phyloP scores from a whole-genome alignment of 2,888 invertebrate species.

The Busseola fusca region DNA sequence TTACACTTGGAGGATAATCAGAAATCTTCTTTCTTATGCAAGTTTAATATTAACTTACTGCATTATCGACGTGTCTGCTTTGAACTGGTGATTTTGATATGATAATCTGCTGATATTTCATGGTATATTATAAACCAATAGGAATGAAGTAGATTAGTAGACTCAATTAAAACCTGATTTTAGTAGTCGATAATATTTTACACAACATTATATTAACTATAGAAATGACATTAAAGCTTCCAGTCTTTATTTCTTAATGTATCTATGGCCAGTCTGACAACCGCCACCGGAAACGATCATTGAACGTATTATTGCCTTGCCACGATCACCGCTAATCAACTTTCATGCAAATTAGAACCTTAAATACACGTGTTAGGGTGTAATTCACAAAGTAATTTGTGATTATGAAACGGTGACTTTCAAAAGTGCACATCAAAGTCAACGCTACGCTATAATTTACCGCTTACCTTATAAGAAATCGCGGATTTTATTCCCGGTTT shows the following conservation, averaged over 20 bases:
- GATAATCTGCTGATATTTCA: slow-evolving; percentile 1
- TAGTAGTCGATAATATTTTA: slow-evolving; percentile 19
- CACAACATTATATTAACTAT: slow-evolving; percentile 24
- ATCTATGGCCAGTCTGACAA: slow-evolving; percentile 32
- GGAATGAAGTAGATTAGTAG: not conserved
- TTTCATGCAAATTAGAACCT: slow-evolving; percentile 44
- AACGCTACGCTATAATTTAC: slow-evolving; percentile 47
- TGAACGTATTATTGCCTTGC: slow-evolving; percentile 48
- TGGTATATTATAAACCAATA: not conserved
- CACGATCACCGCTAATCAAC: slow-evolving; percentile 14
- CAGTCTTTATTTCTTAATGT: slow-evolving; percentile 53
- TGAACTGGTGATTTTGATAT: not conserved
- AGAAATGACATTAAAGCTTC: slow-evolving; percentile 47
- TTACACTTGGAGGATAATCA: too few species aligned
- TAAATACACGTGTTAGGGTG: slow-evolving; percentile 28
- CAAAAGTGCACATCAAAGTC: slow-evolving; percentile 51
- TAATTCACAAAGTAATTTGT: slow-evolving; percentile 32
- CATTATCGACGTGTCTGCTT: not conserved
- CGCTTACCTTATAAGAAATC: slow-evolving; percentile 46
- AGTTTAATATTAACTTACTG: not conserved
- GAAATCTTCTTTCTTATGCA: too few species aligned
- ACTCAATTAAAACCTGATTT: slow-evolving; percentile 23
- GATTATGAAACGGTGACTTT: slow-evolving; percentile 44
- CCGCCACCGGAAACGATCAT: slow-evolving; percentile 46
- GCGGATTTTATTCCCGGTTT: slow-evolving; percentile 46